These are phyloP conservation scores for Uloborus plumipes DNA, from an alignment of 2,888 invertebrate genomes.

Conservation along the genomic window DNA sequence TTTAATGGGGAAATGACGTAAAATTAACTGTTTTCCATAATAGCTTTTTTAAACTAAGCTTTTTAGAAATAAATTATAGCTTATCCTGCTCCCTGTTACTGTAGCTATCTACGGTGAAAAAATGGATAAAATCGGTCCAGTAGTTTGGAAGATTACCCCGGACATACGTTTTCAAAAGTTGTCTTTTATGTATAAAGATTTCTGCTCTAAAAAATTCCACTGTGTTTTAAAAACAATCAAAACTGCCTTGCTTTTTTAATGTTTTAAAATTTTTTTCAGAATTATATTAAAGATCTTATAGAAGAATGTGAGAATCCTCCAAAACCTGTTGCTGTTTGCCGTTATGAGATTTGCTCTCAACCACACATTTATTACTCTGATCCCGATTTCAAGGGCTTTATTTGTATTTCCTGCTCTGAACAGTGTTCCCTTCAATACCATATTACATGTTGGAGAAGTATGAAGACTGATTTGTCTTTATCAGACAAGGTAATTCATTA, in stretches of 20 bases:
- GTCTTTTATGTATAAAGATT: too few species aligned
- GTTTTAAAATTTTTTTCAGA: constrained; percentile 27
- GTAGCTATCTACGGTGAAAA: too few species aligned
- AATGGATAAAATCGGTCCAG: too few species aligned
- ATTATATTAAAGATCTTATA: constrained; percentile 36
- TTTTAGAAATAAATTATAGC: too few species aligned
- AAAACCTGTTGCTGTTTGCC: constrained; percentile 60
- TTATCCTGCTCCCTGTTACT: too few species aligned
- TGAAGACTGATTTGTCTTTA: constrained; percentile 24
- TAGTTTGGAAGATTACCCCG: too few species aligned
- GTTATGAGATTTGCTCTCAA: constrained; percentile 22
- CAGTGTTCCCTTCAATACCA: constrained; percentile 62
- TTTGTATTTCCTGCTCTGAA: constrained; percentile 50
- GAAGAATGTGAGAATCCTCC: constrained; percentile 61
- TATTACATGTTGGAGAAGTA: constrained; percentile 56
- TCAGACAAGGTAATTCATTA: constrained; percentile 39
- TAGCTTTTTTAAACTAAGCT: too few species aligned
- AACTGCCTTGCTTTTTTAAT: neutral
- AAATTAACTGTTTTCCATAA: too few species aligned
- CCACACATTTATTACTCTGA: constrained; percentile 59
- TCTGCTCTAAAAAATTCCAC: too few species aligned
- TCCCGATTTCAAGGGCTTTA: constrained; percentile 62
- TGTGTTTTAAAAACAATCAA: too few species aligned
- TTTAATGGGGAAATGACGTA: too few species aligned
- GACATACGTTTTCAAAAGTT: too few species aligned